A percentile compares a stretch with the other conserved stretches of the same genome.
Conservation (phyloP, 1,140 invertebrate genomes). For the Neomicropteryx cornuta region DNA sequence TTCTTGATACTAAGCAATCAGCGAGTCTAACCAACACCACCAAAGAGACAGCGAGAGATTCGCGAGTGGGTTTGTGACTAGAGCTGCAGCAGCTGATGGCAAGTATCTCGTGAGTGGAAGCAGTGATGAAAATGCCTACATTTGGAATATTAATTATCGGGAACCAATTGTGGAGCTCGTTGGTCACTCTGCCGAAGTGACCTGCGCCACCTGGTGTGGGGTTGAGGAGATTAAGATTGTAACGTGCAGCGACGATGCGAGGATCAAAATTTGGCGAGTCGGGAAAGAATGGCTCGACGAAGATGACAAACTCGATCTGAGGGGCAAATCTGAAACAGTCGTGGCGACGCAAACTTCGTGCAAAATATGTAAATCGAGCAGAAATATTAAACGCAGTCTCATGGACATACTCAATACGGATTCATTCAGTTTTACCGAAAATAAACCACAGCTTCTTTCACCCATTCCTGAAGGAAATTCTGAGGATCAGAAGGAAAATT, state of each 20-base stretch:
- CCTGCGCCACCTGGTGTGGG: conserved; percentile 68
- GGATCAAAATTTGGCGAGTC: conserved; percentile 64
- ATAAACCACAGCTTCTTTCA: too few relatives aligned
- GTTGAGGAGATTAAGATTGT: conserved; percentile 47
- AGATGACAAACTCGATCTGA: conserved; percentile 33
- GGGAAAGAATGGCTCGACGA: conserved; percentile 41
- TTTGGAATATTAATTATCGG: conserved; percentile 62
- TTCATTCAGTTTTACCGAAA: too few relatives aligned
- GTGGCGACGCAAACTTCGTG: too few relatives aligned
- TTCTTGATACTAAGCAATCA: too few relatives aligned
- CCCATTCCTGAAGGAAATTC: too few relatives aligned
- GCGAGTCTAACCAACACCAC: too few relatives aligned
- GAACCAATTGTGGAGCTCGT: conserved; percentile 52
- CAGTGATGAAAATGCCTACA: conserved; percentile 71
- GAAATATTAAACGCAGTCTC: conserved; percentile 25
- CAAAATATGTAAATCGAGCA: conserved; percentile 5
- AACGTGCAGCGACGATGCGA: conserved; percentile 71
- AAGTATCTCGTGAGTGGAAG: conserved; percentile 74
- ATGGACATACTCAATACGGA: conserved; percentile 23
- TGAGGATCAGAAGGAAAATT: too few relatives aligned
- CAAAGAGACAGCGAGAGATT: too few relatives aligned
- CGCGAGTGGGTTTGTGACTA: too few relatives aligned
- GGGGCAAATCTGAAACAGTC: conserved; percentile 44
- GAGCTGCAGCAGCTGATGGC: too few relatives aligned
- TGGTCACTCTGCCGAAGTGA: conserved; percentile 74